Conservation (phyloP, 2,113 vertebrate genomes). For the Barbus barbus region DNA sequence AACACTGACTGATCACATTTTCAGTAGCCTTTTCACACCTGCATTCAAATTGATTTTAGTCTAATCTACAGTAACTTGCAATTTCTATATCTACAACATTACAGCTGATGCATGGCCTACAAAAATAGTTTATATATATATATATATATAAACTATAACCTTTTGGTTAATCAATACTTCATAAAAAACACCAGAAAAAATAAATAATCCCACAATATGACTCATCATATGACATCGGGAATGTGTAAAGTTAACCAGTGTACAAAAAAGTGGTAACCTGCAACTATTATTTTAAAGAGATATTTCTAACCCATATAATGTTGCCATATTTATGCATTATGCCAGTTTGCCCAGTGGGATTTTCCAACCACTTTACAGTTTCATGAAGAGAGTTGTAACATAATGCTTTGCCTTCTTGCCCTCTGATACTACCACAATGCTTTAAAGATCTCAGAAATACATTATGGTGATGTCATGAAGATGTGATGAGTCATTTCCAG, state of each 20-base stretch:
- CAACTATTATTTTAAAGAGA: too few species aligned
- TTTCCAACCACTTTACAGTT: background rate
- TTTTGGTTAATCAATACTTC: too few species aligned
- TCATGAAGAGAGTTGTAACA: background rate
- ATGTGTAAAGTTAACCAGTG: background rate
- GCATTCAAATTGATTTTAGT: background rate
- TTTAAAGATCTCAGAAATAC: background rate
- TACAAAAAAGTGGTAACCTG: background rate
- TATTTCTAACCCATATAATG: too few species aligned
- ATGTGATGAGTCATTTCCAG: slow-evolving; percentile 7
- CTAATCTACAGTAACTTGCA: background rate
- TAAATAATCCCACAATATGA: too few species aligned
- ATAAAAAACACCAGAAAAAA: too few species aligned
- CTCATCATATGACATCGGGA: too few species aligned
- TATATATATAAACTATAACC: too few species aligned
- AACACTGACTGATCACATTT: background rate
- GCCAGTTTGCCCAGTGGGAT: background rate
- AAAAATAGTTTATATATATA: too few species aligned
- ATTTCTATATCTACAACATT: background rate
- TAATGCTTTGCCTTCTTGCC: background rate
- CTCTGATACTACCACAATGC: background rate
- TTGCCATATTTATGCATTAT: background rate
- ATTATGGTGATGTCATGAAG: background rate
- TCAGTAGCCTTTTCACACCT: background rate
- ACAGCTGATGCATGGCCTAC: background rate